Evolutionary conservation across 2,113 vertebrate genomes (phyloP).

Genomic region (Ceyx margarethae): DNA sequence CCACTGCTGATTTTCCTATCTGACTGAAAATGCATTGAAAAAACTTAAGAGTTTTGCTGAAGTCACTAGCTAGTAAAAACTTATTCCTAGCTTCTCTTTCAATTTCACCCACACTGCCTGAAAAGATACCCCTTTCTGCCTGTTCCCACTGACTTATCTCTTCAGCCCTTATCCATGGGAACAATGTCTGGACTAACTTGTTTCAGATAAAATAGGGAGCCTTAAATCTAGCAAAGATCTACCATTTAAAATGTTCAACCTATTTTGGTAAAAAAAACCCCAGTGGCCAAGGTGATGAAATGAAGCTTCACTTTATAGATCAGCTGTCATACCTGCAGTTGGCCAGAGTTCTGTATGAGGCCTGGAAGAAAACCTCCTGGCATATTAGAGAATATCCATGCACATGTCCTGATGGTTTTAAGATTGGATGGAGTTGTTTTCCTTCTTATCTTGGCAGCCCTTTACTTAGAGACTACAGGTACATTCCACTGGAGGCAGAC

Average conservation of each 20-base stretch:
- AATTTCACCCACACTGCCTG: neutral
- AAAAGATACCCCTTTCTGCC: neutral
- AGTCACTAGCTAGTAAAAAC: neutral
- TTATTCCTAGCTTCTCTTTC: neutral
- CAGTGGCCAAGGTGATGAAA: neutral
- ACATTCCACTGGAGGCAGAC: neutral
- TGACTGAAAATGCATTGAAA: neutral
- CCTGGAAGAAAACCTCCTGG: neutral
- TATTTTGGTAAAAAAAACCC: neutral
- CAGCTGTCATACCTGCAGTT: neutral
- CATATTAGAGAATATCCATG: neutral
- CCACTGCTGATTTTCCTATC: neutral
- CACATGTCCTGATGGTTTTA: neutral
- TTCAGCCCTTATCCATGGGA: neutral
- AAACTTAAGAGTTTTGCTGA: neutral
- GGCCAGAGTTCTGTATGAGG: neutral
- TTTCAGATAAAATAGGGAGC: neutral
- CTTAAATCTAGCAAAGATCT: neutral
- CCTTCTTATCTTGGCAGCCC: neutral
- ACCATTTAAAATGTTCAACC: neutral
- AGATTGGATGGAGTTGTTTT: neutral
- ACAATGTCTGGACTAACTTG: neutral
- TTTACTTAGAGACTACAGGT: neutral
- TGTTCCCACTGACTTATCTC: neutral
- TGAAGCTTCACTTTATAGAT: neutral